Evolutionary conservation across 2,797 vertebrate genomes (phyloP), one percentile per base, ranked within the genome.

Genomic region (Sebastes aleutianus): DNA sequence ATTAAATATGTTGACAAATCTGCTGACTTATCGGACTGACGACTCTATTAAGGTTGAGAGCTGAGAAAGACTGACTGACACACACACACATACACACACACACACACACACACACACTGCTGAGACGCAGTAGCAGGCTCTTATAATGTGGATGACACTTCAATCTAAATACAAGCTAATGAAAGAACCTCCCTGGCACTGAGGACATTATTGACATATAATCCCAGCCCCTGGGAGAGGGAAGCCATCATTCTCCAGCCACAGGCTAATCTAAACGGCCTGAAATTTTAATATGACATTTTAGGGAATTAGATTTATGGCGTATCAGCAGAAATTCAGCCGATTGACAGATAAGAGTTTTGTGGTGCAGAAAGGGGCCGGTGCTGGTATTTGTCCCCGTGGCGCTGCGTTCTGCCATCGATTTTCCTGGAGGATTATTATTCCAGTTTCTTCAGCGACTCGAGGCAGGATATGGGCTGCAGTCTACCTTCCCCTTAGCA

Each of bases 381-480:
- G 58, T 77, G 84, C 63, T 73, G 83, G 73, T 86, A 80, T 91
- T 85, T 71, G 79, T 91, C 80, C 83, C 84, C 1, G 32, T 85
- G 80, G 90, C 66, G 7, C 50, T 72, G 80, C 81, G 84, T 89
- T 84, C 58, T 47, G 54, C n/a, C 84, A 94, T 95, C 32, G 92
- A 95, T 96, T 95, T 92, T 91, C 80, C 83, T 82, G 77, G 53
- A 89, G 88, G 91, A 95, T 93, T 94, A 93, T 94, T 91, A 94
- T 95, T 94, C 90, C 59, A 59, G 86, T 86, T 92, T 88, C 89
- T 94, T 88, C 77, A 58, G 86, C 53, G 56, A 88, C 86, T 87
- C 5, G 32, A 78, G 91, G 85, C 82, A 74, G 88, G 85, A 93
- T 85, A 80, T 27, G 64, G 73, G 87, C 86, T 66, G 61, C 84